phyloP scores from a whole-genome alignment of 37 sponge, comb jelly and placozoan species.

The Hormiphora californensis region DNA sequence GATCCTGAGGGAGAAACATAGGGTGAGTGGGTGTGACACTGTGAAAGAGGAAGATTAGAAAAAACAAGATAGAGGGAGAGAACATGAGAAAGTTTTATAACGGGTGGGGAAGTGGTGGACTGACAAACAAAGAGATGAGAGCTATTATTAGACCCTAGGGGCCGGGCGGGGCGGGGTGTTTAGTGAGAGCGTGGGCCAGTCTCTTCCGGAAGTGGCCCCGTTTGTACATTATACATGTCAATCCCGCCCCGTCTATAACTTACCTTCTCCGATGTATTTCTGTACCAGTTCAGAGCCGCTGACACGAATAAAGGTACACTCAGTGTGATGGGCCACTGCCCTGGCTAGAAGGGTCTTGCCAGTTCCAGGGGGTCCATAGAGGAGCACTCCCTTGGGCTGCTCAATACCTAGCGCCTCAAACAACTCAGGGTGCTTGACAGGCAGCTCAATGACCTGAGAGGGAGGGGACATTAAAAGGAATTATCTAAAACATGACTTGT shows the following conservation, averaged over 20 bases:
- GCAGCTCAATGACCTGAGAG: slow-evolving; percentile 82
- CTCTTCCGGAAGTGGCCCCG: too few relatives aligned
- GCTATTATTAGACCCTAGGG: too few relatives aligned
- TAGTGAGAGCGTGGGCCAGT: too few relatives aligned
- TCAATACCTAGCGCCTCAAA: slow-evolving; percentile 96
- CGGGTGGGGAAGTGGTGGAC: too few relatives aligned
- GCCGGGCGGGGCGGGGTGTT: too few relatives aligned
- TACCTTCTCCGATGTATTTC: slow-evolving; percentile 98
- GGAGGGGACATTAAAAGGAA: too few relatives aligned
- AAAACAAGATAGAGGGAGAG: too few relatives aligned
- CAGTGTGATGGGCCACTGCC: slow-evolving; percentile 98
- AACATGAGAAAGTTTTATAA: too few relatives aligned
- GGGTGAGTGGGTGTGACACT: background rate
- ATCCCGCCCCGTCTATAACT: too few relatives aligned
- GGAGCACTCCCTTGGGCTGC: slow-evolving; percentile 83
- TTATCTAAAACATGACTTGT: too few relatives aligned
- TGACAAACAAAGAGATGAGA: too few relatives aligned
- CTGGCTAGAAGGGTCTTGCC: slow-evolving; percentile 92
- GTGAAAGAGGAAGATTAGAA: background rate
- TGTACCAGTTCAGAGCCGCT: slow-evolving; percentile 98
- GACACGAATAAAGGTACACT: slow-evolving; percentile 96
- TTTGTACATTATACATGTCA: too few relatives aligned
- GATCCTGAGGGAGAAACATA: slow-evolving; percentile 40
- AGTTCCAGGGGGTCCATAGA: slow-evolving; percentile 17
- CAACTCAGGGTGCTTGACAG: slow-evolving; percentile 97